Conservation (phyloP, 2,797 vertebrate species). For the Poecilia picta region DNA sequence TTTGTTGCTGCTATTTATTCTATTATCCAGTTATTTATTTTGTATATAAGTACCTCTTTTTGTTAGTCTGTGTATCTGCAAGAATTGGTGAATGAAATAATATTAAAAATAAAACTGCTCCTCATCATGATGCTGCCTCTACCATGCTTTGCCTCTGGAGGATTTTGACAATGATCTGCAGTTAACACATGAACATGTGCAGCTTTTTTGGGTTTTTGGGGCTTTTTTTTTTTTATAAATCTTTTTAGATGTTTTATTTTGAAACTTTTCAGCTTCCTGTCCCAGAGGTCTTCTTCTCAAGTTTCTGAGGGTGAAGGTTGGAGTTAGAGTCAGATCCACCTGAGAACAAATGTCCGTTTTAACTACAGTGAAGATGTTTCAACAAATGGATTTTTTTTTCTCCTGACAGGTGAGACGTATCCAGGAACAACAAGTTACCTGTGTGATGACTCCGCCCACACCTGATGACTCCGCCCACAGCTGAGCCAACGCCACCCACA, state of each 20-base stretch:
- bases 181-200: background rate
- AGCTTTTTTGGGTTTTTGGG: background rate
- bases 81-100: no score
- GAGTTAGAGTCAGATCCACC: background rate
- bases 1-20: no score
- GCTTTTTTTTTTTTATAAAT: background rate
- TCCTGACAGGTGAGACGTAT: background rate
- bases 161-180: background rate
- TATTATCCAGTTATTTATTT: no score
- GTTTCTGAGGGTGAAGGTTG: background rate
- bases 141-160: background rate
- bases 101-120: background rate
- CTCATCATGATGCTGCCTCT: constrained; percentile 2
- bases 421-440: background rate
- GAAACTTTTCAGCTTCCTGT: background rate
- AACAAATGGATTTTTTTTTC: background rate
- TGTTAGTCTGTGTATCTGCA: no score
- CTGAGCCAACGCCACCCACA: background rate
- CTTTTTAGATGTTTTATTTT: background rate
- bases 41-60: no score
- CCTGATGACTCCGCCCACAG: constrained; percentile 5
- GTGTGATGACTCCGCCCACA: constrained; percentile 13
- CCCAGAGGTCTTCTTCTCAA: background rate
- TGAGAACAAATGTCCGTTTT: background rate
- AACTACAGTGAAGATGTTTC: background rate